Conservation (phyloP, 23 tunicate genomes). For the Styela clava region DNA sequence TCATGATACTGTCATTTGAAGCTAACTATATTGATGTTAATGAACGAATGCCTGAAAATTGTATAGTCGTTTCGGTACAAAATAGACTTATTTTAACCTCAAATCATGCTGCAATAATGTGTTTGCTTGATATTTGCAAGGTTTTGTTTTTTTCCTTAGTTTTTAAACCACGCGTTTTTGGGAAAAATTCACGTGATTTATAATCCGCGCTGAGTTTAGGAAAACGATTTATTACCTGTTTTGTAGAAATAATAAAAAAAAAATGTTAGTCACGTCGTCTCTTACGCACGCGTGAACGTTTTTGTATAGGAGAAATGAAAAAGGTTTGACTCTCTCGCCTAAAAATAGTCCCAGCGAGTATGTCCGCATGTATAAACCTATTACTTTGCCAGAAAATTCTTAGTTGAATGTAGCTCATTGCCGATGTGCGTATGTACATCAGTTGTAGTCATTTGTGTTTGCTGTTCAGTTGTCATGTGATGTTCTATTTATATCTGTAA, state of each 20-base stretch:
- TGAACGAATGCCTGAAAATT: no score
- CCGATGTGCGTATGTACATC: background rate
- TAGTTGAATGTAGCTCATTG: background rate
- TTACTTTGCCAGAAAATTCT: background rate
- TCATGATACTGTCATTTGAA: no score
- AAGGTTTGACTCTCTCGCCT: background rate
- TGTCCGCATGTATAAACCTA: background rate
- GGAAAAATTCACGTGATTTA: background rate
- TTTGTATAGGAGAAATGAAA: background rate
- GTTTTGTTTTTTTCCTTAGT: no score
- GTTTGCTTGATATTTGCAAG: no score
- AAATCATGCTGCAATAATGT: no score
- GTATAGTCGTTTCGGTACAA: no score
- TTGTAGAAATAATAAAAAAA: background rate
- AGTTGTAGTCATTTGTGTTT: background rate
- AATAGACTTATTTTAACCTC: no score
- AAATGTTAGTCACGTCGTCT: background rate
- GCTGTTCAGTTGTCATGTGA: background rate
- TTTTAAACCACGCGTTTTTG: background rate
- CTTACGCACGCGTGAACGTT: background rate
- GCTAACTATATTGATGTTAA: no score
- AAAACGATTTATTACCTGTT: background rate
- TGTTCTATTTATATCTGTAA: background rate
- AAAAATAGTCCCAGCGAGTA: background rate
- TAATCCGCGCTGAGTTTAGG: no score